Conservation (phyloP, 1,140 invertebrate genomes). For the Heliothis virescens region DNA sequence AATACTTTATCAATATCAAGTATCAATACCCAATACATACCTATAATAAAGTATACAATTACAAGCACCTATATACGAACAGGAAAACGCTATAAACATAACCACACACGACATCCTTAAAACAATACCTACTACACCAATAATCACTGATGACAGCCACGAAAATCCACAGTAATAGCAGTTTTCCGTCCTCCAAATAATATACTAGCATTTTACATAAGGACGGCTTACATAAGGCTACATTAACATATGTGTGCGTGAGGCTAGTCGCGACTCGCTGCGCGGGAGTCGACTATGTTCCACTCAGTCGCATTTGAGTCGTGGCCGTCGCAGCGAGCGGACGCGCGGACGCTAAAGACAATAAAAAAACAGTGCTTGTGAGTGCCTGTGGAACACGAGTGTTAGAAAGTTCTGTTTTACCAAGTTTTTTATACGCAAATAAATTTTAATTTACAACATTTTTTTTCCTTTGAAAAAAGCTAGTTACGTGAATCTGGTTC, state of each 20-base stretch:
- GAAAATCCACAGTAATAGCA: slow-evolving; percentile 66
- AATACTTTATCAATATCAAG: too few species aligned
- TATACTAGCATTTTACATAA: slow-evolving; percentile 72
- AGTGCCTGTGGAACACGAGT: slow-evolving; percentile 62
- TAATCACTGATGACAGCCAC: slow-evolving; percentile 60
- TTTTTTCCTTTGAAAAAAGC: slow-evolving; percentile 30
- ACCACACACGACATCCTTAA: slow-evolving; percentile 59
- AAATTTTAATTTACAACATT: slow-evolving; percentile 35
- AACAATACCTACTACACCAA: slow-evolving; percentile 50
- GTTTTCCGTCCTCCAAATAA: slow-evolving; percentile 73
- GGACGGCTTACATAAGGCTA: slow-evolving; percentile 66
- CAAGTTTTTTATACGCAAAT: slow-evolving; percentile 37
- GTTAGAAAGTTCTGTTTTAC: slow-evolving; percentile 52
- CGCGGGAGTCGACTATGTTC: slow-evolving; percentile 76
- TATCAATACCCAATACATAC: not conserved
- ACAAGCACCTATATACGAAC: not conserved
- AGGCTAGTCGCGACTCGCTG: slow-evolving; percentile 63
- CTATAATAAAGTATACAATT: not conserved
- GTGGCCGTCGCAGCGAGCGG: slow-evolving; percentile 54
- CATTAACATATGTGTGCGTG: slow-evolving; percentile 58
- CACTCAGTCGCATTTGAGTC: slow-evolving; percentile 81
- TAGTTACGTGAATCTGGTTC: slow-evolving; percentile 55
- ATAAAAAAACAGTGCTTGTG: slow-evolving; percentile 47
- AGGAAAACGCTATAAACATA: slow-evolving; percentile 16
- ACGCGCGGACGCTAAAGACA: slow-evolving; percentile 57